Conservation (phyloP, 2,797 vertebrate genomes). For the Sus cebifrons region DNA sequence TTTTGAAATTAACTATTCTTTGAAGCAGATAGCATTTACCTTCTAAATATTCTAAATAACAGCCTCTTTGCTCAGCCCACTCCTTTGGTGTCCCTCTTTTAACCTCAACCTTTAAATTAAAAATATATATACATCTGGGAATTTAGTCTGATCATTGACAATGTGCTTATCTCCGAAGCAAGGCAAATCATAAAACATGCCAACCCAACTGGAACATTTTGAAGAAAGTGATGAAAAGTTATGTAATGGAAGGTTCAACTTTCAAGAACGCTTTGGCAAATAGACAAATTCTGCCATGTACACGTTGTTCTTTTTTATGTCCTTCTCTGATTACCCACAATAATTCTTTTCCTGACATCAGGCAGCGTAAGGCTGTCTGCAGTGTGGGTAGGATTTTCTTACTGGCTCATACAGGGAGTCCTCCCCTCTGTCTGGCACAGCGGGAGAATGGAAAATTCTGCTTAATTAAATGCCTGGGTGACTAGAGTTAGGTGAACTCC, state of each 20-base stretch:
- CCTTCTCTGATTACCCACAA: slow-evolving; percentile 38
- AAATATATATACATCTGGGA: slow-evolving; percentile 30
- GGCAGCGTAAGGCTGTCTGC: slow-evolving; percentile 9
- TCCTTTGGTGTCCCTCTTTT: neutral
- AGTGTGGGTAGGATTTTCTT: slow-evolving; percentile 24
- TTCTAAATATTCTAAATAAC: slow-evolving; percentile 16
- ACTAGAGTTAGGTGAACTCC: neutral
- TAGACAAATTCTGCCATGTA: slow-evolving; percentile 37
- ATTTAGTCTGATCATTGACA: slow-evolving; percentile 29
- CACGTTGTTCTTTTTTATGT: neutral
- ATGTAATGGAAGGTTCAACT: slow-evolving; percentile 70
- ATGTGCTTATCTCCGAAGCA: slow-evolving; percentile 63
- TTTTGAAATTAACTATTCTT: slow-evolving; percentile 16
- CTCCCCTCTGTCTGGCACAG: slow-evolving; percentile 51
- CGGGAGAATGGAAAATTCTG: slow-evolving; percentile 59
- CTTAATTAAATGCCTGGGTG: slow-evolving; percentile 10
- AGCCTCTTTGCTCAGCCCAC: neutral
- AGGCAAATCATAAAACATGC: slow-evolving; percentile 66
- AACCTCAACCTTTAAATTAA: neutral
- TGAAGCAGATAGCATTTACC: neutral
- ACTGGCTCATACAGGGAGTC: slow-evolving; percentile 23
- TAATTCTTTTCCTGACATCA: slow-evolving; percentile 66
- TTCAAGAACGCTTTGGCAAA: slow-evolving; percentile 65
- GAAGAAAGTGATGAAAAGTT: slow-evolving; percentile 75
- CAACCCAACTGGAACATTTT: slow-evolving; percentile 66